These are phyloP conservation scores for Stegophylla sp. DNA, from an alignment of 2,888 invertebrate genomes.

Conservation along the genomic window DNA sequence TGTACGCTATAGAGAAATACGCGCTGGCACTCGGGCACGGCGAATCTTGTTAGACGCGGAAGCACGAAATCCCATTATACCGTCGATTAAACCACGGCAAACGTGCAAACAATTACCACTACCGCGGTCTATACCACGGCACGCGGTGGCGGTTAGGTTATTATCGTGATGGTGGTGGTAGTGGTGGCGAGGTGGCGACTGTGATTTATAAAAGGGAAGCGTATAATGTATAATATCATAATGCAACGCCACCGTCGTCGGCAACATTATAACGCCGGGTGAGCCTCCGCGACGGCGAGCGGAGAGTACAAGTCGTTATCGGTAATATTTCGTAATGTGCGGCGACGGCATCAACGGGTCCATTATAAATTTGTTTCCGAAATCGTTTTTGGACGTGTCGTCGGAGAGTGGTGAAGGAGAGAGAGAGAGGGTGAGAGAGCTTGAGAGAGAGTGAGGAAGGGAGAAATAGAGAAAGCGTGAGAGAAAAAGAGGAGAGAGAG, in stretches of 20 bases:
- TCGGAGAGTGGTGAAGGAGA: not conserved
- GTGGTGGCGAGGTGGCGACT: too few species aligned
- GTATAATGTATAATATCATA: too few species aligned
- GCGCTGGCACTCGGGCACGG: not conserved
- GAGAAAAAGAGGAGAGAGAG: too few species aligned
- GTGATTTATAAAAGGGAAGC: too few species aligned
- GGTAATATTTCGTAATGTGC: not conserved
- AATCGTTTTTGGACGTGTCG: constrained; percentile 17
- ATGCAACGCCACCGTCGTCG: too few species aligned
- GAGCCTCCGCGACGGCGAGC: not conserved
- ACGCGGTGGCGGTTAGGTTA: not conserved
- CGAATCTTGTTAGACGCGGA: not conserved
- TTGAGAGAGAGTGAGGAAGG: too few species aligned
- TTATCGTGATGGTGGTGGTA: not conserved
- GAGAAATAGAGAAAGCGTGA: too few species aligned
- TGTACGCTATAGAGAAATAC: too few species aligned
- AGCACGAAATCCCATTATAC: not conserved
- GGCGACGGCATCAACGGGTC: constrained; percentile 9
- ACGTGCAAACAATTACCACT: constrained; percentile 2
- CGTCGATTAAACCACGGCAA: not conserved
- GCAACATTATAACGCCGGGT: not conserved
- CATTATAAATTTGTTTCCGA: constrained; percentile 27
- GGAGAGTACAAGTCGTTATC: constrained; percentile 18
- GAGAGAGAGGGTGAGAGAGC: not conserved
- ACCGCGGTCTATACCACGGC: not conserved